Evolutionary conservation across 2,113 vertebrate genomes (phyloP).

Genomic region (Etheostoma spectabile): DNA sequence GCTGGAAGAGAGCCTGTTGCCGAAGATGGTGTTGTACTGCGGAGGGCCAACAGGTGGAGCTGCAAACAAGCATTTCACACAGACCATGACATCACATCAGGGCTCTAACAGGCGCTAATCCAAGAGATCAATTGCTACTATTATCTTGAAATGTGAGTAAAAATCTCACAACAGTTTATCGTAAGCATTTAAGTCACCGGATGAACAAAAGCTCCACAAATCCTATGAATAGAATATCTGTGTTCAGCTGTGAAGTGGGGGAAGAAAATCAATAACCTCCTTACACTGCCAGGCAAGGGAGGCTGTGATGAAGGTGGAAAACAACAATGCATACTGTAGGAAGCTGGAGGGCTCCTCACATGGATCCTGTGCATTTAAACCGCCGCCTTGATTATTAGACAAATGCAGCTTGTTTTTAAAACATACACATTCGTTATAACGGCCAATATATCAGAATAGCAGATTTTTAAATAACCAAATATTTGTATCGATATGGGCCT

Average conservation of each 20-base stretch:
- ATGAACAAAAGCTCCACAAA: constrained; percentile 40
- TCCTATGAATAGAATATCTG: constrained; percentile 35
- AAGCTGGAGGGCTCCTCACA: constrained; percentile 29
- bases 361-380: constrained; percentile 23
- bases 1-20: constrained; percentile 83
- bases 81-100: background rate
- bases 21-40: constrained; percentile 85
- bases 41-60: constrained; percentile 82
- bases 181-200: constrained; percentile 13
- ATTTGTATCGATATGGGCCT: background rate
- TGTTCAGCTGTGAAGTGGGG: constrained; percentile 24
- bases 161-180: constrained; percentile 3
- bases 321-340: constrained; percentile 35
- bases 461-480: no score
- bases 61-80: constrained; percentile 60
- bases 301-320: constrained; percentile 24
- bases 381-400: background rate
- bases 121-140: constrained; percentile 3
- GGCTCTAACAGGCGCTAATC: background rate
- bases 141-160: background rate
- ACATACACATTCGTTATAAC: no score
- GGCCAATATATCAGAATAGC: no score
- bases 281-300: constrained; percentile 29
- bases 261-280: constrained; percentile 70
- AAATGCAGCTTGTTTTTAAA: constrained; percentile 17